Conservation (phyloP, 2,888 invertebrate species). For the Rotaria macrura region DNA sequence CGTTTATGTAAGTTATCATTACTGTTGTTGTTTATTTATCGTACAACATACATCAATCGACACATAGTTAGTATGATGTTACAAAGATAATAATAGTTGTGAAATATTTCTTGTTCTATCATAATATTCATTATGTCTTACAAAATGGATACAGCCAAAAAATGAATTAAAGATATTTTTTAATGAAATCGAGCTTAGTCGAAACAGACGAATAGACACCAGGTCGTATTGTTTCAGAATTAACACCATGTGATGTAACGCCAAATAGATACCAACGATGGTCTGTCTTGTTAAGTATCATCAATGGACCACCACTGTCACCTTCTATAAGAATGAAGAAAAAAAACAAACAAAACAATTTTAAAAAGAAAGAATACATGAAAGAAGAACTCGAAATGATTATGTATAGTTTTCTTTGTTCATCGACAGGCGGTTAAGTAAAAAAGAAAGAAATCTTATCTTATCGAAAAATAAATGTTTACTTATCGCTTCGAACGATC, state of each 20-base stretch:
- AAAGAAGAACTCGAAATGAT: not conserved
- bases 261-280: slow-evolving; percentile 10
- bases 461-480: too few relatives aligned
- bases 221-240: not conserved
- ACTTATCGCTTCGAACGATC: too few relatives aligned
- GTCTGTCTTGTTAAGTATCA: not conserved
- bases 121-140: not conserved
- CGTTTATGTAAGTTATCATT: not conserved
- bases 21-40: not conserved
- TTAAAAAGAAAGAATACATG: not conserved
- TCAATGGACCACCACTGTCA: not conserved
- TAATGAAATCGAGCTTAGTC: not conserved
- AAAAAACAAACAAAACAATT: too few relatives aligned
- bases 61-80: not conserved
- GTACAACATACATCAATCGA: not conserved
- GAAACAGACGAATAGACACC: not conserved
- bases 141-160: not conserved
- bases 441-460: too few relatives aligned
- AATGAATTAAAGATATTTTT: not conserved
- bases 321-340: not conserved
- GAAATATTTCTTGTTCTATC: not conserved
- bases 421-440: too few relatives aligned
- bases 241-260: not conserved
- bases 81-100: not conserved
- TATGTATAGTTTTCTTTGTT: not conserved